Evolutionary conservation across 2,797 vertebrate genomes (phyloP).

Genomic region (Alcedo atthis): DNA sequence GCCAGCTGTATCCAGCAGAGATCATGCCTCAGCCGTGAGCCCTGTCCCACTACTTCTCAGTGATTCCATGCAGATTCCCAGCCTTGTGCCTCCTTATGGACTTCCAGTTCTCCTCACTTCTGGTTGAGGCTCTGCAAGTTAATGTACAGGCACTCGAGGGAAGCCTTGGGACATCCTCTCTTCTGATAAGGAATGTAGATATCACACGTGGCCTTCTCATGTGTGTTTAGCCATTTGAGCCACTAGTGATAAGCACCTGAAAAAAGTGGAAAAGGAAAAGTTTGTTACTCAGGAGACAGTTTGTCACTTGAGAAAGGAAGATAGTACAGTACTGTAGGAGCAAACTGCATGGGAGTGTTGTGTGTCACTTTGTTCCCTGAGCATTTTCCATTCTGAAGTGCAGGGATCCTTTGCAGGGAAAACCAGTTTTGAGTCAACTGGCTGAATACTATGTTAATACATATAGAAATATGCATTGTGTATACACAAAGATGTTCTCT

Average conservation of each 20-base stretch:
- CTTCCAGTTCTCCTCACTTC: neutral
- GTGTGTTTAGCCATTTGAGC: neutral
- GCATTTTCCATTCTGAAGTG: neutral
- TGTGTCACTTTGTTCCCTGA: neutral
- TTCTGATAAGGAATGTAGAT: neutral
- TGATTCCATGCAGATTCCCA: neutral
- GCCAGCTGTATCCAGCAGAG: neutral
- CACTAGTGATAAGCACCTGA: neutral
- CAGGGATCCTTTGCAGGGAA: neutral
- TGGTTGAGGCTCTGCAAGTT: neutral
- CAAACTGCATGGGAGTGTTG: neutral
- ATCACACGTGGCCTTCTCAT: accelerated
- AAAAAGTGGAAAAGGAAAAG: neutral
- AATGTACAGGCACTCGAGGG: neutral
- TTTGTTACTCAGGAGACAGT: neutral
- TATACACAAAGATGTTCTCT: neutral
- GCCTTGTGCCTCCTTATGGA: neutral
- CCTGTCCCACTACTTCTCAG: neutral
- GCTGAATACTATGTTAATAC: neutral
- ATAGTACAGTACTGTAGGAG: neutral
- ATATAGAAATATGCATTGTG: neutral
- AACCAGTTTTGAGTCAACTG: neutral
- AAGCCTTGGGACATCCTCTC: neutral
- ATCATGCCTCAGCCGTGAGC: neutral
- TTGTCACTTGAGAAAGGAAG: neutral